These are phyloP conservation scores for Bedellia somnulentella DNA, from an alignment of 2,888 invertebrate species.

Conservation along the genomic window DNA sequence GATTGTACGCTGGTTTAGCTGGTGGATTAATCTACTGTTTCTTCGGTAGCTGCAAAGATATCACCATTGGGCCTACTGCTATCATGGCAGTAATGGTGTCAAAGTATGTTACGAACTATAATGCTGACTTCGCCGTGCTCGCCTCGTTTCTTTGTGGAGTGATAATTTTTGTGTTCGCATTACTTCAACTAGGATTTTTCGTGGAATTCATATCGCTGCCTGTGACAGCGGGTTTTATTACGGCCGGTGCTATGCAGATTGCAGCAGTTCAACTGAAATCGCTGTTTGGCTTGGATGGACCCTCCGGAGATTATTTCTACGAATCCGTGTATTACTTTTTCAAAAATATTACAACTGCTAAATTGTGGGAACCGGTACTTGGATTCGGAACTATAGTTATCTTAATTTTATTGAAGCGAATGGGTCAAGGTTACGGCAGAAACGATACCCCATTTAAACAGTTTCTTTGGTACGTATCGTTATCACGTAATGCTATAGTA, in stretches of 20 bases:
- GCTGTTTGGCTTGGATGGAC: conserved; percentile 56
- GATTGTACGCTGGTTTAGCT: conserved; percentile 82
- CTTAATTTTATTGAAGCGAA: conserved; percentile 53
- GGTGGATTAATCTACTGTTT: conserved; percentile 80
- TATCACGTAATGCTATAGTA: conserved; percentile 70
- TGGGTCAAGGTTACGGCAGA: neutral
- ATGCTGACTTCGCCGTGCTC: conserved; percentile 64
- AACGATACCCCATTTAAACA: conserved; percentile 9
- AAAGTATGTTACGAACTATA: conserved; percentile 48
- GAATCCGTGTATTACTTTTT: conserved; percentile 55
- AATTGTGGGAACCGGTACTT: conserved; percentile 58
- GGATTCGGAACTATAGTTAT: conserved; percentile 58
- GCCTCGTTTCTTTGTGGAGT: conserved; percentile 67
- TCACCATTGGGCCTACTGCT: conserved; percentile 73
- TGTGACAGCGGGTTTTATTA: conserved; percentile 72
- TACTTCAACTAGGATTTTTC: conserved; percentile 69
- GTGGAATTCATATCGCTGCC: conserved; percentile 75
- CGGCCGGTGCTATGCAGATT: conserved; percentile 75
- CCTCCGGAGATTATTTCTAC: conserved; percentile 52
- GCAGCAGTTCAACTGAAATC: conserved; percentile 69
- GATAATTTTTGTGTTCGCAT: conserved; percentile 64
- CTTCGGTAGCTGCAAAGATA: conserved; percentile 73
- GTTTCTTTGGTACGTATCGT: conserved; percentile 50
- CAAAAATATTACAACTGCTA: conserved; percentile 45
- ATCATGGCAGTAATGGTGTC: conserved; percentile 78